phyloP scores from a whole-genome alignment of 2,888 invertebrate species.

The Ferdinandea cuprea region DNA sequence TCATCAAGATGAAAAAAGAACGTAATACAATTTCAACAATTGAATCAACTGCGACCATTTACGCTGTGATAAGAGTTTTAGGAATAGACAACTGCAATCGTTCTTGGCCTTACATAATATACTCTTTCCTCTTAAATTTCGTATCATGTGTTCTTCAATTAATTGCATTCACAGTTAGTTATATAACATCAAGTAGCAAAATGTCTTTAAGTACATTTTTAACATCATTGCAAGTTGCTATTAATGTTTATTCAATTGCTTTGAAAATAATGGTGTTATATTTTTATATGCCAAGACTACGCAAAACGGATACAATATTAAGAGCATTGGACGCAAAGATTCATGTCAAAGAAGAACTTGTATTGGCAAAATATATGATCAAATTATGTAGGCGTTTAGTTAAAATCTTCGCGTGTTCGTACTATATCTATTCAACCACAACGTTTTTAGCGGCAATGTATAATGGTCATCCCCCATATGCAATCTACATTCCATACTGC shows the following conservation, averaged over 20 bases:
- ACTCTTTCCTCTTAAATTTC: conserved; percentile 35
- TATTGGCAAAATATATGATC: conserved; percentile 39
- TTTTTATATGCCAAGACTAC: conserved; percentile 28
- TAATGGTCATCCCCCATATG: conserved; percentile 50
- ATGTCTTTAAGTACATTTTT: conserved; percentile 39
- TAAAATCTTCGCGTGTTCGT: conserved; percentile 17
- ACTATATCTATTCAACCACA: conserved; percentile 25
- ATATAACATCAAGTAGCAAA: conserved; percentile 11
- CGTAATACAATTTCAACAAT: neutral
- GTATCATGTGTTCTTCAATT: conserved; percentile 33
- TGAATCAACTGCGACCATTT: neutral
- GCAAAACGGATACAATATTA: conserved; percentile 21
- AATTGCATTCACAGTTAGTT: conserved; percentile 43
- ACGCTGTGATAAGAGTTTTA: conserved; percentile 30
- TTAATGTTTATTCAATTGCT: conserved; percentile 30
- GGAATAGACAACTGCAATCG: conserved; percentile 58
- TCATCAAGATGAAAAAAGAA: neutral
- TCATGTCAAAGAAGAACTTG: conserved; percentile 20
- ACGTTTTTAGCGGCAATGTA: conserved; percentile 23
- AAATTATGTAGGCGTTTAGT: conserved; percentile 24
- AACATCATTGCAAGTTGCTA: conserved; percentile 49
- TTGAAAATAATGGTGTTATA: conserved; percentile 29
- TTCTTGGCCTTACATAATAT: conserved; percentile 40
- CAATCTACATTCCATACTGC: conserved; percentile 49
- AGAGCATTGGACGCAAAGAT: conserved; percentile 42